A percentile compares a stretch with the other conserved stretches of the same genome.
Conservation (phyloP, 2,888 invertebrate species). For the Melanchra persicariae region DNA sequence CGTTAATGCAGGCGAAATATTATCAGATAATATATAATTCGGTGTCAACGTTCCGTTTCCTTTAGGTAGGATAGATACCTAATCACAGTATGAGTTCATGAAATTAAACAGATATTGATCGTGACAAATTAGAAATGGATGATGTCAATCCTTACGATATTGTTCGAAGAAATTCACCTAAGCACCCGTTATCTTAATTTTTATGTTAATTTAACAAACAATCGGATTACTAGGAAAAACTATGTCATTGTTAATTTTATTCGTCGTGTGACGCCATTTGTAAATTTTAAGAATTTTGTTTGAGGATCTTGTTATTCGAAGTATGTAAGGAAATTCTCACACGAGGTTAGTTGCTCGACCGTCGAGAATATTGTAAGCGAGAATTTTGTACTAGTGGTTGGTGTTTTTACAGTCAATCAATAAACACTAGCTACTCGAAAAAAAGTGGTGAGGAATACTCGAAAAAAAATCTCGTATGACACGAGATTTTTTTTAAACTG, state of each 20-base stretch:
- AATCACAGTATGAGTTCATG: constrained; percentile 49
- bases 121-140: constrained; percentile 60
- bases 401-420: neutral
- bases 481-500: neutral
- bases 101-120: constrained; percentile 30
- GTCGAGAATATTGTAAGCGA: neutral
- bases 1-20: constrained; percentile 48
- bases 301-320: constrained; percentile 19
- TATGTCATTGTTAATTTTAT: constrained; percentile 45
- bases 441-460: too few relatives aligned
- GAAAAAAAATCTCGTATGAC: too few relatives aligned
- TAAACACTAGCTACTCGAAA: too few relatives aligned
- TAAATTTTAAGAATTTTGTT: constrained; percentile 25
- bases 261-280: constrained; percentile 25
- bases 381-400: neutral
- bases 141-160: constrained; percentile 64
- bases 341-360: neutral
- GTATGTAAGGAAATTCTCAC: constrained; percentile 15
- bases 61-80: constrained; percentile 43
- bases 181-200: constrained; percentile 46
- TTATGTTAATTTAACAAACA: constrained; percentile 48
- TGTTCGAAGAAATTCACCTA: constrained; percentile 61
- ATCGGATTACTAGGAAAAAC: constrained; percentile 48
- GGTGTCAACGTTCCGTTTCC: constrained; percentile 54
- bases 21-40: constrained; percentile 62